Evolutionary conservation across 1,140 invertebrate species (phyloP), one percentile per base, ranked within the genome.

Genomic region (Heliothis subflexa): DNA sequence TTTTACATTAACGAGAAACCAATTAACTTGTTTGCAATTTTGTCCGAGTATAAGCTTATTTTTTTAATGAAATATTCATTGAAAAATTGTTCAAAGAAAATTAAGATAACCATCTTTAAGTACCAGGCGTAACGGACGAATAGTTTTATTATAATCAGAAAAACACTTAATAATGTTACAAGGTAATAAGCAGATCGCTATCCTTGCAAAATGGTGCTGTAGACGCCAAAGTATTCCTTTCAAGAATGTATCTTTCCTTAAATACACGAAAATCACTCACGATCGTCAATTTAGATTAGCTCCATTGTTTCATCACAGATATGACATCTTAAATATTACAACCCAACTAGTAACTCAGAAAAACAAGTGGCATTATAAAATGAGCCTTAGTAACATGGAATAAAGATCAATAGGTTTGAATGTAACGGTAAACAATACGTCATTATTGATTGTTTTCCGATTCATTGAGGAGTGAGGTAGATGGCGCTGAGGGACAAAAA

Each of bases 401-500:
- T 75, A 75, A 49, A 45, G 72, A 16, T 50, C n/a, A 28, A 12
- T 5, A 10, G 28, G n/a, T 62, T 62, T 33, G 25, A 61, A 50
- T 25, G 13, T 75, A 57, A 62, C 72, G 13, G 55, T 62, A 72
- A 55, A 45, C 11, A 11, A 14, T 14, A 61, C 13, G 57, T 75
- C 57, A 62, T 75, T 62, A 75, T 75, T 62, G 57, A 75, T 75
- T 45, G 40, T 18, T 28, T 73, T 73, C 55, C 71, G 71, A 73
- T 73, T 73, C 57, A 75, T 75, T 75, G 72, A 75, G 57, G 47
- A 50, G 64, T 68, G 4, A 75, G 72, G 72, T 75, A 62, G 72
- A 75, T 75, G 72, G 72, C 71, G 71, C 40, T 74, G 54, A n/a
- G 9, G 21, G 55, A 57, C 72, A 75, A 75, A 72, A 72, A 75